Evolutionary conservation across 2,113 vertebrate species (phyloP).

Genomic region (Colius striatus): DNA sequence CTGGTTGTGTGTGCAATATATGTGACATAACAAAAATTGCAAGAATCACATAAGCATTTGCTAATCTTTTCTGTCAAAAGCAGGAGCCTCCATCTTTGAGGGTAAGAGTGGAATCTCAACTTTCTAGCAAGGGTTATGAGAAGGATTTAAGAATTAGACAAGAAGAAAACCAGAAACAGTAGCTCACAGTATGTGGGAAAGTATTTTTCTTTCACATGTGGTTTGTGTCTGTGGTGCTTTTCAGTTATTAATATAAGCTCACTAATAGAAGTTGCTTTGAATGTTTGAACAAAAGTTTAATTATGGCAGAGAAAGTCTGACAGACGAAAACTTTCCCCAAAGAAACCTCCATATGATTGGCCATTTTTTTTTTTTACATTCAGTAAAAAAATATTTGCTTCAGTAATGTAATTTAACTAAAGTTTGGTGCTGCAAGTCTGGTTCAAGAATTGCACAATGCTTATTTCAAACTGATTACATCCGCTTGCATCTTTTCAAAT

Average conservation of each 20-base stretch:
- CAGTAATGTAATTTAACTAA: background rate
- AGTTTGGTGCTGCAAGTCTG: background rate
- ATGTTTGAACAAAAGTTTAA: background rate
- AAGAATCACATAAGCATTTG: background rate
- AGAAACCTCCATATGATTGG: background rate
- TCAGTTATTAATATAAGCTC: background rate
- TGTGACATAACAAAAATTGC: background rate
- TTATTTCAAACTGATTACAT: conserved; percentile 27
- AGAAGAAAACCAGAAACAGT: background rate
- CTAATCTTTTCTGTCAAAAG: background rate
- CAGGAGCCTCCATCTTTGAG: background rate
- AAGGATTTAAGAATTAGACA: background rate
- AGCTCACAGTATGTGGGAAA: background rate
- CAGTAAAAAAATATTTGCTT: too few species aligned
- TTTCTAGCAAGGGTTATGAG: background rate
- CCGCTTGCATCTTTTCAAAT: conserved; percentile 5
- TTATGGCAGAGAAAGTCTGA: background rate
- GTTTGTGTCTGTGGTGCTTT: background rate
- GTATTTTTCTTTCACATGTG: background rate
- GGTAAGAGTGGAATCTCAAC: background rate
- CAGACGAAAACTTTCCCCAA: background rate
- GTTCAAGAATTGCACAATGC: background rate
- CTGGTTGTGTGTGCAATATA: background rate
- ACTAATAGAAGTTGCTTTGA: background rate
- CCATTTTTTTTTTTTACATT: background rate